Conservation (phyloP, 2,888 invertebrate species). For the Macaria notata region DNA sequence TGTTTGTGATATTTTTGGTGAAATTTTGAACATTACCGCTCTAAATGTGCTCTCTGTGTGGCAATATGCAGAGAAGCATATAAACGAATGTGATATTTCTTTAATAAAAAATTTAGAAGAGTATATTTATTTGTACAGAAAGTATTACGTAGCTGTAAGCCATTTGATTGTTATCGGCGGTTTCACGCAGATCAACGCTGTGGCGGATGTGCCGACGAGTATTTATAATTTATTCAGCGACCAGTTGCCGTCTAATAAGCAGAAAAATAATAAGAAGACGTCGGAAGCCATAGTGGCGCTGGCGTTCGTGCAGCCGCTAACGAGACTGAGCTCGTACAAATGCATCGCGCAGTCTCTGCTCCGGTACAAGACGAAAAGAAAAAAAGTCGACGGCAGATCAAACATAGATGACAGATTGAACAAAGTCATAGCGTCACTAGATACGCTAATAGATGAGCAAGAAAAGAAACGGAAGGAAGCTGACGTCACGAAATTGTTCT, state of each 20-base stretch:
- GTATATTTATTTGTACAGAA: slow-evolving; percentile 86
- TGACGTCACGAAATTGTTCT: slow-evolving; percentile 87
- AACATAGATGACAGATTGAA: slow-evolving; percentile 79
- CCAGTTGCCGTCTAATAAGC: slow-evolving; percentile 78
- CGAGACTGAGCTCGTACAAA: slow-evolving; percentile 84
- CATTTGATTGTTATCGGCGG: slow-evolving; percentile 88
- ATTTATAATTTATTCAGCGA: slow-evolving; percentile 81
- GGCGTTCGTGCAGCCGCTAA: slow-evolving; percentile 84
- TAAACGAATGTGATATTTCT: slow-evolving; percentile 85
- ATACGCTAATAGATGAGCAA: slow-evolving; percentile 84
- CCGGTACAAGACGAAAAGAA: slow-evolving; percentile 69
- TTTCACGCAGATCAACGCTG: slow-evolving; percentile 84
- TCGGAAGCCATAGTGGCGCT: slow-evolving; percentile 82
- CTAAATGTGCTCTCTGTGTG: slow-evolving; percentile 86
- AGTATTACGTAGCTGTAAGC: slow-evolving; percentile 87
- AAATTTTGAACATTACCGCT: slow-evolving; percentile 86
- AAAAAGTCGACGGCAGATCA: slow-evolving; percentile 63
- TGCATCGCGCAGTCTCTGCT: slow-evolving; percentile 82
- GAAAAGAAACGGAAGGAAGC: slow-evolving; percentile 84
- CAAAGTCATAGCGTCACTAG: slow-evolving; percentile 84
- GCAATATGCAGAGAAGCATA: slow-evolving; percentile 86
- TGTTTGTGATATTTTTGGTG: slow-evolving; percentile 85
- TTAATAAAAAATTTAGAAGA: slow-evolving; percentile 88
- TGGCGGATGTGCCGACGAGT: slow-evolving; percentile 83
- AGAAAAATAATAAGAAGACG: slow-evolving; percentile 78